These are phyloP conservation scores for Torymus texanus DNA, from an alignment of 2,888 invertebrate genomes.

Conservation along the genomic window DNA sequence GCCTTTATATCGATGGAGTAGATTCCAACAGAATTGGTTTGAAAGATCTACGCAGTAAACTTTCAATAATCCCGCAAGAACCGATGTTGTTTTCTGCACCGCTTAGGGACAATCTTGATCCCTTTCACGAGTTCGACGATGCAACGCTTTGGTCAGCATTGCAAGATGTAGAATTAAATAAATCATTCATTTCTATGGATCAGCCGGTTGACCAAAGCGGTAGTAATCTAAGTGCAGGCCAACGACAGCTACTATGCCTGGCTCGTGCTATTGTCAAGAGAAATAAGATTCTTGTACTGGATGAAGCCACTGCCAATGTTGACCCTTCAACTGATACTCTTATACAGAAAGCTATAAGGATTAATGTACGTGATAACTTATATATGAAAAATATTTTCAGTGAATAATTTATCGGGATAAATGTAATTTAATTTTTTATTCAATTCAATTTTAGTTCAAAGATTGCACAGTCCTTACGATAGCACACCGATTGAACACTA, in stretches of 20 bases:
- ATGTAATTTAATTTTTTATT: no score
- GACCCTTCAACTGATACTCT: slow-evolving; percentile 88
- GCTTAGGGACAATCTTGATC: slow-evolving; percentile 89
- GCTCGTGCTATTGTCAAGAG: slow-evolving; percentile 89
- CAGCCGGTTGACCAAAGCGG: slow-evolving; percentile 86
- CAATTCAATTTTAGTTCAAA: slow-evolving; percentile 73
- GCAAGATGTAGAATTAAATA: slow-evolving; percentile 85
- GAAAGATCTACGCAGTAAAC: slow-evolving; percentile 40
- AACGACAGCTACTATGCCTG: slow-evolving; percentile 90
- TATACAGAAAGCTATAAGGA: slow-evolving; percentile 89
- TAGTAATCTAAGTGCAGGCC: slow-evolving; percentile 90
- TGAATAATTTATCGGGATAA: neutral
- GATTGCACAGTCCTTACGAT: slow-evolving; percentile 93
- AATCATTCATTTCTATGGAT: slow-evolving; percentile 80
- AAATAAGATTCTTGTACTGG: slow-evolving; percentile 88
- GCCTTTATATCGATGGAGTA: slow-evolving; percentile 47
- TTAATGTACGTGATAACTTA: slow-evolving; percentile 73
- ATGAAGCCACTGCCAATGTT: slow-evolving; percentile 95
- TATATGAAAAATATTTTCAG: neutral
- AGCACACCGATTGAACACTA: slow-evolving; percentile 92
- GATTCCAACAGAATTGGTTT: slow-evolving; percentile 43
- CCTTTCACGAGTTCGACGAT: slow-evolving; percentile 85
- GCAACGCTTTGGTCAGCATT: slow-evolving; percentile 86
- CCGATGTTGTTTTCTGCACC: slow-evolving; percentile 90
- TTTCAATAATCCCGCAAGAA: slow-evolving; percentile 93